Base-by-base conservation (phyloP, 2,797 vertebrate genomes). In the Anableps anableps region DNA sequence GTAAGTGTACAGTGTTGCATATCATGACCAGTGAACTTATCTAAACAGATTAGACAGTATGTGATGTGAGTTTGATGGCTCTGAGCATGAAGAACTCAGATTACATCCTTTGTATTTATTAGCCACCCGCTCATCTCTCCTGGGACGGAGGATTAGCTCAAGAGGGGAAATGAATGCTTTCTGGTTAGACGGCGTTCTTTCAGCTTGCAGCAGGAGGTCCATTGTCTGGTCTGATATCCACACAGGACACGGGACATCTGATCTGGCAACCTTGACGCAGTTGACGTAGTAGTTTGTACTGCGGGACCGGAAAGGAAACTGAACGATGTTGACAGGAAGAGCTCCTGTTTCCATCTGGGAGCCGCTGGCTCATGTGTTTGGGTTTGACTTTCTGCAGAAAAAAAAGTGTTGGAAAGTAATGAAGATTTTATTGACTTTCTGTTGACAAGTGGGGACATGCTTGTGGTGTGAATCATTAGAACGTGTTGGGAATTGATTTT, bases 71-170 rank as follows among this genome's bases (percentile, higher is more conserved):
- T 83, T 79, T 66, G 77, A 85, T 73, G 80, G 77, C 53, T 72
- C 34, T 72, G 73, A 55, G 70, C 80, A 38, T 11, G 66, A 82
- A 78, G 79, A 47, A 72, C 75, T 84, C 75, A 8, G 76, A 72
- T 80, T 75, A 92, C 90, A 89, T 86, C 82, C 74, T 89, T 86
- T 89, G 88, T 93, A 94, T 95, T 94, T 89, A 92, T 94, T 92
- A 93, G 89, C 85, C 86, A 83, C 81, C 83, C 41, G 81, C 85
- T 77, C 64, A 21, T 85, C 87, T 92, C 94, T 92, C 94, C 84
- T 79, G 92, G 93, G 94, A 94, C 71, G 72, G 47, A 80, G 94
- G 94, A 95, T 94, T 94, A 95, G 87, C 84, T 83, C 31, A 66
- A 77, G 85, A 90, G 77, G 88, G 92, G 93, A 93, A 94, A 91